These are phyloP conservation scores for Drosophila peninsularis DNA, from an alignment of 2,888 invertebrate genomes.

Conservation along the genomic window DNA sequence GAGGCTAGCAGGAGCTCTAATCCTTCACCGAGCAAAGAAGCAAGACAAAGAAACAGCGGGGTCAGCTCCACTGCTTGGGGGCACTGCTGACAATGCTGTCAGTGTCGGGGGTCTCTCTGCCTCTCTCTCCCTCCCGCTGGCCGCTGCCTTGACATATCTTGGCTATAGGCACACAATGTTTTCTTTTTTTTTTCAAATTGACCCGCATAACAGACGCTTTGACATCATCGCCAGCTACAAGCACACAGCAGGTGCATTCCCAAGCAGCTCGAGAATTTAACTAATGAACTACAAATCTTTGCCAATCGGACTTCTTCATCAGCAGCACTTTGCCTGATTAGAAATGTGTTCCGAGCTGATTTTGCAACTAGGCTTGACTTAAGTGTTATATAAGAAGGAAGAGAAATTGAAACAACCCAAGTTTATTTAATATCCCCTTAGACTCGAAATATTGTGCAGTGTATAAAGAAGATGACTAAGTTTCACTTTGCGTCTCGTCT, in stretches of 20 bases:
- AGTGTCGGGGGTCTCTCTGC: conserved; percentile 15
- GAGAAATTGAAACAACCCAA: neutral
- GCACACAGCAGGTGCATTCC: conserved; percentile 1
- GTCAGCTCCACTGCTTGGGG: conserved; percentile 20
- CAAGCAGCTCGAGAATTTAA: neutral
- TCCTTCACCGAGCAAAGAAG: conserved; percentile 29
- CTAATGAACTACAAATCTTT: conserved; percentile 1
- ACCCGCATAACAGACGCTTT: conserved; percentile 71
- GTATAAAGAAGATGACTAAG: neutral
- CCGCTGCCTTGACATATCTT: conserved; percentile 53
- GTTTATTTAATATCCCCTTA: neutral
- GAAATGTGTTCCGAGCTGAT: neutral
- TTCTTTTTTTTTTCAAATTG: conserved; percentile 72
- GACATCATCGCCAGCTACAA: conserved; percentile 61
- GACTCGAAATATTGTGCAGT: neutral
- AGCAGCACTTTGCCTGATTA: neutral
- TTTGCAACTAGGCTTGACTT: neutral
- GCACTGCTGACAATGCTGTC: conserved; percentile 59
- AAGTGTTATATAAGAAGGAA: neutral
- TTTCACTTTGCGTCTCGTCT: conserved; percentile 1
- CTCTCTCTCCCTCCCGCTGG: neutral
- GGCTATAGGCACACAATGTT: conserved; percentile 57
- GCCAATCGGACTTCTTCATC: conserved; percentile 3
- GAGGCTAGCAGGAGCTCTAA: conserved; percentile 33
- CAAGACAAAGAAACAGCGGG: conserved; percentile 8